These are phyloP conservation scores for Centropus unirufus DNA, from an alignment of 2,113 vertebrate species.

Conservation along the genomic window DNA sequence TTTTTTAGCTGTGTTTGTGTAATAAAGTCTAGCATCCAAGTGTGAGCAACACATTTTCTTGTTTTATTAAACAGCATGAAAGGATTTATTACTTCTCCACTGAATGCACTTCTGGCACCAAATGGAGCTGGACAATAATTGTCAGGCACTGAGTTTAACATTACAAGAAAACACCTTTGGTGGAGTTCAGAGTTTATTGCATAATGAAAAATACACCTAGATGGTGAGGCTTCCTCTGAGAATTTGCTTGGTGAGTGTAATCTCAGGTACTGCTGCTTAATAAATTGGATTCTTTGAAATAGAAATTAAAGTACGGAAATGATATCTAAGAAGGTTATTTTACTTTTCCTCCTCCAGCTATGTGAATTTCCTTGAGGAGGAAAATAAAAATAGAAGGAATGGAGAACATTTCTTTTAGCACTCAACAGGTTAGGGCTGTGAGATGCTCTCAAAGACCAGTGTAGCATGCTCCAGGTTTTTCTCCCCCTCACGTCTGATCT, in stretches of 20 bases:
- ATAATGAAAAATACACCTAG: conserved; percentile 59
- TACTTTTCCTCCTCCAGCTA: neutral
- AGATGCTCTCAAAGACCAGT: neutral
- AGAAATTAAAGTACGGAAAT: conserved; percentile 49
- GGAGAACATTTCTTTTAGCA: neutral
- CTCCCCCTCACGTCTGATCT: neutral
- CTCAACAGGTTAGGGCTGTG: neutral
- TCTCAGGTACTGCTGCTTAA: conserved; percentile 54
- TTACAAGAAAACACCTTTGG: conserved; percentile 54
- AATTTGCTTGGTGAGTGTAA: conserved; percentile 55
- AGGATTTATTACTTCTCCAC: conserved; percentile 49
- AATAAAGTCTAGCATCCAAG: conserved; percentile 61
- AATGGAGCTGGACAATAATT: conserved; percentile 32
- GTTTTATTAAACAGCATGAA: conserved; percentile 62
- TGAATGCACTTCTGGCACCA: conserved; percentile 45
- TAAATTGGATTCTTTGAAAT: conserved; percentile 59
- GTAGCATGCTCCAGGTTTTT: neutral
- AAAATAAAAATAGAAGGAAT: neutral
- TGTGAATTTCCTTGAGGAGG: neutral
- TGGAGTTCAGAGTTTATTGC: neutral
- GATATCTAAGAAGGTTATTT: conserved; percentile 8
- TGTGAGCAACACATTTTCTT: conserved; percentile 65
- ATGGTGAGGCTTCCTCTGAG: conserved; percentile 55
- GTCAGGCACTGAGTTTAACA: conserved; percentile 24
- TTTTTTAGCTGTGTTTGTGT: conserved; percentile 57